Conservation (phyloP, 2,888 invertebrate genomes). For the Chalcosyrphus nemorum region DNA sequence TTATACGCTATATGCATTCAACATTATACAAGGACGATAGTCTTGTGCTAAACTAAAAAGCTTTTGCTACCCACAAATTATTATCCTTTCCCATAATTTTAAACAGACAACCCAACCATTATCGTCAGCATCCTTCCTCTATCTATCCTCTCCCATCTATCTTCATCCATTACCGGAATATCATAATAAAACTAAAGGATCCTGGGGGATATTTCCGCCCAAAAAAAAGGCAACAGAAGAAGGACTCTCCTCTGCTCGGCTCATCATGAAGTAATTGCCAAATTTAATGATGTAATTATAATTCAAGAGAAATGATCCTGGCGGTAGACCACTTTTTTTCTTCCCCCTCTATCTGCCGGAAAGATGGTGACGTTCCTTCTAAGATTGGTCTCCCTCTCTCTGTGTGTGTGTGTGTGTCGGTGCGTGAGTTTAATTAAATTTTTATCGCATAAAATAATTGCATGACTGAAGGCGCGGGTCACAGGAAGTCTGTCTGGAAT, state of each 20-base stretch:
- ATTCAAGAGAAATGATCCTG: conserved; percentile 31
- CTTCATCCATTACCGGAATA: conserved; percentile 26
- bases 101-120: conserved; percentile 3
- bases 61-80: conserved; percentile 21
- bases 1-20: neutral
- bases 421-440: conserved; percentile 51
- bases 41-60: neutral
- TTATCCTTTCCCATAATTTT: conserved; percentile 7
- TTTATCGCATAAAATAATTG: conserved; percentile 22
- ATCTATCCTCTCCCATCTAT: conserved; percentile 4
- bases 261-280: conserved; percentile 62
- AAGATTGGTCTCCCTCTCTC: neutral
- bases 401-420: neutral
- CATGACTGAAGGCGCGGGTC: neutral
- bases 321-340: neutral
- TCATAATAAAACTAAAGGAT: conserved; percentile 51
- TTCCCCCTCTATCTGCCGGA: neutral
- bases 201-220: neutral
- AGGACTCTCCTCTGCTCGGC: conserved; percentile 32
- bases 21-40: neutral
- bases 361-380: neutral
- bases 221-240: neutral
- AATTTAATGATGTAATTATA: conserved; percentile 69
- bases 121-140: neutral
- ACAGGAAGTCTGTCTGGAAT: neutral